Base-by-base conservation (phyloP, 2,797 vertebrate species). In the Perodicticus potto region DNA sequence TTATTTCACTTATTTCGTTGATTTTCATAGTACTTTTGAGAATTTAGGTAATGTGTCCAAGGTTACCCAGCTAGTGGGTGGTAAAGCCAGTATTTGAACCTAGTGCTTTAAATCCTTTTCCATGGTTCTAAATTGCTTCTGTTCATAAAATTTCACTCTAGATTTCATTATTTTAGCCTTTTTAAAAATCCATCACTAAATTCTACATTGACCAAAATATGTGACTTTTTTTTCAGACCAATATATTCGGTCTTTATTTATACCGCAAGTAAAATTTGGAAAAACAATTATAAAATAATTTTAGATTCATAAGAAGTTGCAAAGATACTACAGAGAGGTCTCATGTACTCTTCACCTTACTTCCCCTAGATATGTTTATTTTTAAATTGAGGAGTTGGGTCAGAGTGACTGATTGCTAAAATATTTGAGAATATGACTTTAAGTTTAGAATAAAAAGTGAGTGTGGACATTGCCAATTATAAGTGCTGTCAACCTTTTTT, bases 81-180 rank as follows among this genome's bases (percentile, higher is more conserved):
- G 40, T 78, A 61, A 76, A 89, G 23, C 92, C 34, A 76, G 27
- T 90, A 49, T 34, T 80, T 87, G 55, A 67, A 74, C 17, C 17
- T 72, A 17, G 57, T 81, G 34, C 22, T 96, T 80, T 67, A 82
- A 61, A 55, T 89, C 7, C 23, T 94, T 84, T 84, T 76, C 63
- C n/a, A 57, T 93, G 45, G 73, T 84, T 96, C 70, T 92, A 45
- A 27, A 77, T 78, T 67, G 74, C 67, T 89, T 96, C 32, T 70
- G 3, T 53, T 45, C 93, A 53, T 59, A 88, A 83, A 76, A 86
- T 76, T 96, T 70, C 49, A 80, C 61, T 72, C 40, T 74, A 53
- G 53, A 88, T 87, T 92, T 92, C 63, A 88, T 82, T 45, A 27
- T 88, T 93, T 95, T 86, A 96, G 55, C n/a, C 72, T 91, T 87